Conservation (phyloP, 1,140 invertebrate genomes). For the Yoshiicerus persimilis region DNA sequence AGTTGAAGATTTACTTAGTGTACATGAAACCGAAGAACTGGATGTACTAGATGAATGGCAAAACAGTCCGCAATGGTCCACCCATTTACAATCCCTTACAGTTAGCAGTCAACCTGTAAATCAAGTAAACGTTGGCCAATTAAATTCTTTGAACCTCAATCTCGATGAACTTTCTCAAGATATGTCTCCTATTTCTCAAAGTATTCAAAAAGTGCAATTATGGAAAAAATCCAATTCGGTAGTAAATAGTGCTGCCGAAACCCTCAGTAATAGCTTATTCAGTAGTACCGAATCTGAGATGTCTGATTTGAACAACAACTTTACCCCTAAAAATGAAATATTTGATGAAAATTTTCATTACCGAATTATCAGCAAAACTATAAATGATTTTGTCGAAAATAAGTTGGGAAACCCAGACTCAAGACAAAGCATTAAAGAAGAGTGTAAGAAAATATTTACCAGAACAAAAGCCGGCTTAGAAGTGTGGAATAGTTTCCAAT, state of each 20-base stretch:
- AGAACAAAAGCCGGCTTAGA: background rate
- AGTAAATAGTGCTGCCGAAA: background rate
- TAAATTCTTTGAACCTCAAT: too few species aligned
- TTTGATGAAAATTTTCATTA: background rate
- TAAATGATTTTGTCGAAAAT: background rate
- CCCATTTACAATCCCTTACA: background rate
- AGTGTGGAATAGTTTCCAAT: background rate
- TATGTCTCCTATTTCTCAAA: background rate
- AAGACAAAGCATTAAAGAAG: background rate
- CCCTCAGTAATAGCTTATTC: too few species aligned
- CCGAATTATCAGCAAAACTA: background rate
- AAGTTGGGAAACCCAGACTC: background rate
- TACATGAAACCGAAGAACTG: too few species aligned
- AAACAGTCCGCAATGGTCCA: background rate
- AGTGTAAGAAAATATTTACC: background rate
- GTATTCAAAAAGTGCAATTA: background rate
- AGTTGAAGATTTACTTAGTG: too few species aligned
- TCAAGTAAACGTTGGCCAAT: too few species aligned
- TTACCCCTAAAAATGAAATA: background rate
- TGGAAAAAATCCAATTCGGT: background rate
- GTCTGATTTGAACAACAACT: background rate
- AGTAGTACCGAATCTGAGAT: too few species aligned
- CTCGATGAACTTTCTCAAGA: background rate
- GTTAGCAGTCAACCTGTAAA: too few species aligned
- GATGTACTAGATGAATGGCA: background rate